These are phyloP conservation scores for Spilarctia lutea DNA, from an alignment of 2,888 invertebrate genomes.

Conservation along the genomic window DNA sequence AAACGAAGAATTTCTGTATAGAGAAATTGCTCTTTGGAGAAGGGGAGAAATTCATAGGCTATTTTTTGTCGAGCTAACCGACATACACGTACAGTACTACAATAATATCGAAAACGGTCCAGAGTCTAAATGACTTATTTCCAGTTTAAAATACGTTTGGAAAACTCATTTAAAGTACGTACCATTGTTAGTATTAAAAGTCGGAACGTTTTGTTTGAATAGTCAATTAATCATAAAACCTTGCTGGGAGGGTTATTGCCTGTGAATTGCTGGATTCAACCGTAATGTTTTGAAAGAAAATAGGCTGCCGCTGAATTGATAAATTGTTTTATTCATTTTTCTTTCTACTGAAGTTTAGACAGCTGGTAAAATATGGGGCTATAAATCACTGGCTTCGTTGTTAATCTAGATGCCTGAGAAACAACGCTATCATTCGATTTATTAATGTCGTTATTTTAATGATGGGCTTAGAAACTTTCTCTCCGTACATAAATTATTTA, in stretches of 20 bases:
- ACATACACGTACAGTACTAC: too few species aligned
- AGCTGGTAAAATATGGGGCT: neutral
- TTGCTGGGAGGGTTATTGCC: neutral
- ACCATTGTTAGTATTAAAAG: neutral
- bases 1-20: too few species aligned
- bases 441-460: neutral
- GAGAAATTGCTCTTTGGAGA: too few species aligned
- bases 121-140: too few species aligned
- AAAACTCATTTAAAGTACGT: neutral
- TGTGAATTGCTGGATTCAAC: neutral
- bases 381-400: neutral
- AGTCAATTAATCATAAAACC: slow-evolving; percentile 8
- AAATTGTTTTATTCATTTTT: neutral
- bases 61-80: too few species aligned
- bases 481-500: too few species aligned
- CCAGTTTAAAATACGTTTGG: neutral
- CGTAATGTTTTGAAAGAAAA: neutral
- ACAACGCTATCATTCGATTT: neutral
- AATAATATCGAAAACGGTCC: too few species aligned
- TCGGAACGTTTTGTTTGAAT: neutral
- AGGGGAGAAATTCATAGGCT: too few species aligned
- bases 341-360: neutral
- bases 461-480: too few species aligned
- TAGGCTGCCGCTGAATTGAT: neutral
- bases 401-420: neutral